Evolutionary conservation across 2,113 vertebrate species (phyloP), one percentile per base, ranked within the genome.

Genomic region (Chaetops frenatus): DNA sequence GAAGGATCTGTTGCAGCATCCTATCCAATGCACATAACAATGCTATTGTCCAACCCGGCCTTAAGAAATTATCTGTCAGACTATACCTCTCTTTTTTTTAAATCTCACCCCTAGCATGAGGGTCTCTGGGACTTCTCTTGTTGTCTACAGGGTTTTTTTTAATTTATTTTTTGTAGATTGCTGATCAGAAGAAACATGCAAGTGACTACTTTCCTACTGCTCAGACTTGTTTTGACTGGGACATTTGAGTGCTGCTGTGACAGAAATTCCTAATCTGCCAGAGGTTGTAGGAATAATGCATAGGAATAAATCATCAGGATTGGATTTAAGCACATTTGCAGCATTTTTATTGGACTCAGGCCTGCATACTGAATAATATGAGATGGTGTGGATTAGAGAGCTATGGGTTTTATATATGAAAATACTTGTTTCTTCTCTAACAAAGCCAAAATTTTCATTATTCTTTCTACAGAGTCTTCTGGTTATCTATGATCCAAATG

Each of bases 1-100:
- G 60, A 64, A 76, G 33, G 81, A 50, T 57, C 36, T 4, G 33
- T 58, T 81, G 60, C 62, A 93, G 53, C 33, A 80, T 53, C 11
- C 62, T 61, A 67, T 78, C 60, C 16, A 90, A 89, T 70, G 88
- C 35, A 28, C 48, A 77, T 91, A 92, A 91, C 31, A 90, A 90
- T 47, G 42, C 83, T 92, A 54, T 81, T 53, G 44, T 51, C 62
- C 73, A 80, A 50, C 36, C 20, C 42, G 7, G 35, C 62, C 36
- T 96, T 95, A 93, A 91, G 35, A 95, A 97, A 97, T 82, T 69
- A 78, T 95, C 54, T 95, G 47, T 90, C 81, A 78, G 18, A 56
- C 12, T 88, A 51, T 87, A 92, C 73, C 10, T 51, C 76, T 93
- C 92, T 82, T 57, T 12, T 95, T 96, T 94, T 96, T 67, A 81